A percentile compares a stretch with the other conserved stretches of the same genome.
These are phyloP conservation scores for Pipistrellus nathusii DNA, from an alignment of 2,797 vertebrate species.

Conservation along the genomic window DNA sequence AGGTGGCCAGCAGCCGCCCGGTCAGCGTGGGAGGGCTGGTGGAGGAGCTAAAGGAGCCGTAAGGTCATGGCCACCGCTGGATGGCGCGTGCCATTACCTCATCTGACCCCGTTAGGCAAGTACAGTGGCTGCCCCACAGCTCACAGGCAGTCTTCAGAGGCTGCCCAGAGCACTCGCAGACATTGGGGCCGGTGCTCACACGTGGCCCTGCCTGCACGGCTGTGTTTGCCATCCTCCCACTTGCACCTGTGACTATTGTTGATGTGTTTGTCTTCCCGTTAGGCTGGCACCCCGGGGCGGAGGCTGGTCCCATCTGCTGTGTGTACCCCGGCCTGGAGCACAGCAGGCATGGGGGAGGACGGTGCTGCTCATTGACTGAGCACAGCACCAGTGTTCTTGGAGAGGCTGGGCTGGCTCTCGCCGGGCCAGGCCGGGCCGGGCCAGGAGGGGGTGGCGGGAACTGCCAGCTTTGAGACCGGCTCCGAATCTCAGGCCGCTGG, in stretches of 20 bases:
- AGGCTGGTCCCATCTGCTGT: not conserved
- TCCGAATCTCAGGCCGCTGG: not conserved
- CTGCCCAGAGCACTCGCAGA: not conserved
- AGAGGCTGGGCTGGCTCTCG: not conserved
- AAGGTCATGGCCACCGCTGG: not conserved
- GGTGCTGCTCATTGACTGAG: too few relatives aligned
- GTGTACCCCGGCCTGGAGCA: not conserved
- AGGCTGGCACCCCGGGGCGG: not conserved
- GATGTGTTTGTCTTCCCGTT: not conserved
- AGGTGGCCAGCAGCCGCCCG: not conserved
- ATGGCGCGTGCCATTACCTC: accelerated
- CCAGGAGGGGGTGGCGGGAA: not conserved
- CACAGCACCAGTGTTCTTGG: not conserved
- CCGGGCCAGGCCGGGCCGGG: not conserved
- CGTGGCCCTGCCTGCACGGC: not conserved
- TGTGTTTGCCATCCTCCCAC: not conserved
- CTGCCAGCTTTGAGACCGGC: not conserved
- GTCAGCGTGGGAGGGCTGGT: accelerated
- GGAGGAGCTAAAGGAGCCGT: not conserved
- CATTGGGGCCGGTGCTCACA: not conserved
- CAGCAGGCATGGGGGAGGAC: not conserved
- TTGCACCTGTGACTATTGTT: accelerated
- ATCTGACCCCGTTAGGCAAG: not conserved
- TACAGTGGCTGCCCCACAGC: not conserved
- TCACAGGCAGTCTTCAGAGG: not conserved